A percentile compares a stretch with the other conserved stretches of the same genome.
phyloP scores from a whole-genome alignment of 1,140 invertebrate genomes.

The Patella vulgata region DNA sequence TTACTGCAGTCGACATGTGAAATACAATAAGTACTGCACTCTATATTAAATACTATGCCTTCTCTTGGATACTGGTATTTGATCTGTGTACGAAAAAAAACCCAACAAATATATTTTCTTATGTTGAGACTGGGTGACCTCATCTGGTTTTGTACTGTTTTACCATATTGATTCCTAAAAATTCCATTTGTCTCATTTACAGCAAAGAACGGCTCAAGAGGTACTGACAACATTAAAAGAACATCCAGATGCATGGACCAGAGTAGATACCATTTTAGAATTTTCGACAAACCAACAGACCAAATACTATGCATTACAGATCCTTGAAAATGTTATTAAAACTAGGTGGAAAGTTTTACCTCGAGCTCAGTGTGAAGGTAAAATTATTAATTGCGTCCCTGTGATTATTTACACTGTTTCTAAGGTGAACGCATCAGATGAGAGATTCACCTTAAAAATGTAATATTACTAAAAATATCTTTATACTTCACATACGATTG shows the following conservation, averaged over 20 bases:
- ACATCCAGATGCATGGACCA: conserved; percentile 98
- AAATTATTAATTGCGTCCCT: neutral
- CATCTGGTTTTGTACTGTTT: too few relatives aligned
- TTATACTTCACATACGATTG: too few relatives aligned
- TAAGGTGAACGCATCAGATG: neutral
- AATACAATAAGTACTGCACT: too few relatives aligned
- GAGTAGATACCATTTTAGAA: conserved; percentile 98
- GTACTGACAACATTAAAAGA: conserved; percentile 95
- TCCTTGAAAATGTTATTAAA: conserved; percentile 98
- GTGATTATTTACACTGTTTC: neutral
- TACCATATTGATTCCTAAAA: too few relatives aligned
- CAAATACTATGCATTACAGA: conserved; percentile 99
- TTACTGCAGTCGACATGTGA: too few relatives aligned
- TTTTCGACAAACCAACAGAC: conserved; percentile 95
- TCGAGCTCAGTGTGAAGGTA: conserved; percentile 96
- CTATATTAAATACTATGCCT: too few relatives aligned
- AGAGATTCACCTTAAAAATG: neutral
- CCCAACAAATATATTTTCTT: too few relatives aligned
- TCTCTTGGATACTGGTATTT: too few relatives aligned
- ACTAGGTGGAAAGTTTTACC: conserved; percentile 99
- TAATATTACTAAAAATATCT: too few relatives aligned
- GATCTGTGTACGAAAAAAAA: too few relatives aligned
- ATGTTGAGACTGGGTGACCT: too few relatives aligned
- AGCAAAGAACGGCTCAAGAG: conserved; percentile 94
- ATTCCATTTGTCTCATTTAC: too few relatives aligned